These are phyloP conservation scores for Aix galericulata DNA, from an alignment of 2,113 vertebrate genomes.

Conservation along the genomic window DNA sequence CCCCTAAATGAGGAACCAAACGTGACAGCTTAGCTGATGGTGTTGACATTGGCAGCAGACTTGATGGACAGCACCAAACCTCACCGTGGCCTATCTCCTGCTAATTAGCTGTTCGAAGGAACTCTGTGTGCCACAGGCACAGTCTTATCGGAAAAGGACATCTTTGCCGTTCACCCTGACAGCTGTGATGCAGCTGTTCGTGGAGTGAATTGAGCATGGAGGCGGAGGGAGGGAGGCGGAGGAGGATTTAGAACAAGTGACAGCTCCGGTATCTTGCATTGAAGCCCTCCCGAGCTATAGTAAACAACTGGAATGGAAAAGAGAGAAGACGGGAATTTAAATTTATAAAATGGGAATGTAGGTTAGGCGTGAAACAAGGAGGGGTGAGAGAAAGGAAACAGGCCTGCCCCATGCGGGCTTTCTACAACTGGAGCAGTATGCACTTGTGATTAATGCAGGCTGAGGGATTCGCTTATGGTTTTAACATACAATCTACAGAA, in stretches of 20 bases:
- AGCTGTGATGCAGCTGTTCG: slow-evolving; percentile 68
- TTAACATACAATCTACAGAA: not conserved
- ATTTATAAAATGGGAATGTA: not conserved
- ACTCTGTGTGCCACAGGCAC: slow-evolving; percentile 81
- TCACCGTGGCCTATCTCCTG: slow-evolving; percentile 75
- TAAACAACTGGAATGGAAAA: slow-evolving; percentile 47
- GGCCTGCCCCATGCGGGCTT: not conserved
- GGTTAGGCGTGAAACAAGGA: slow-evolving; percentile 1
- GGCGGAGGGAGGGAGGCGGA: not conserved
- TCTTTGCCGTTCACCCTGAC: slow-evolving; percentile 77
- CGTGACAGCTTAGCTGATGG: slow-evolving; percentile 86
- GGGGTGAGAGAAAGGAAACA: slow-evolving; percentile 29
- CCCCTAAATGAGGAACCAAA: slow-evolving; percentile 81
- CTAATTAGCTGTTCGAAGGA: slow-evolving; percentile 90
- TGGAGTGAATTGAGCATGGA: not conserved
- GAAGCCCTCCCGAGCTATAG: slow-evolving; percentile 52
- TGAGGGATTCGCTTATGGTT: slow-evolving; percentile 21
- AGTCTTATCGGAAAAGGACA: slow-evolving; percentile 78
- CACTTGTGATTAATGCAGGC: slow-evolving; percentile 3
- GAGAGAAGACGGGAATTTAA: slow-evolving; percentile 38
- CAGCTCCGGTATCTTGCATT: slow-evolving; percentile 55
- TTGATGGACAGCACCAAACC: slow-evolving; percentile 88
- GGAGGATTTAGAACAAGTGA: slow-evolving; percentile 65
- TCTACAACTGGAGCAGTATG: not conserved
- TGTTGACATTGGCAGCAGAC: slow-evolving; percentile 80